These are phyloP conservation scores for Notolepis coatsorum DNA, from an alignment of 2,797 vertebrate species.

Conservation along the genomic window DNA sequence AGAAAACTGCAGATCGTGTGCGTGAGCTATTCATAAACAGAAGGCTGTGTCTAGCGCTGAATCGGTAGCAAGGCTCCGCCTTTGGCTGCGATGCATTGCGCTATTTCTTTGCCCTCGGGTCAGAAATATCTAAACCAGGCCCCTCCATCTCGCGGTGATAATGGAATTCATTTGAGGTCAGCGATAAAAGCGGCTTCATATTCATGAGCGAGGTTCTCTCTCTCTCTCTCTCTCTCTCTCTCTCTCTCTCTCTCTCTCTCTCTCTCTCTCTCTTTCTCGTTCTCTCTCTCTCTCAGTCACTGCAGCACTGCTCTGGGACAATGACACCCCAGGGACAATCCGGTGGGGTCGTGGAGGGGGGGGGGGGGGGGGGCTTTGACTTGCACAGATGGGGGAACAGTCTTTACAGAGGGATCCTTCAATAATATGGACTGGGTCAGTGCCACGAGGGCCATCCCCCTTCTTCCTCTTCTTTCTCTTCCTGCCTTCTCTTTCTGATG, in stretches of 20 bases:
- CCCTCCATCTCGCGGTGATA: slow-evolving; percentile 40
- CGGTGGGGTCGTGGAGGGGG: slow-evolving; percentile 25
- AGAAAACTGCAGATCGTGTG: neutral
- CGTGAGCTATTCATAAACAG: slow-evolving; percentile 3
- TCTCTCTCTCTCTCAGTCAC: neutral
- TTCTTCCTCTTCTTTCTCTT: neutral
- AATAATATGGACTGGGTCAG: slow-evolving; percentile 26
- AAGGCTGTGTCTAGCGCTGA: slow-evolving; percentile 29
- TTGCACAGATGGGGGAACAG: slow-evolving; percentile 54
- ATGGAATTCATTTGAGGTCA: slow-evolving; percentile 61
- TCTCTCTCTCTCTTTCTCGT: neutral
- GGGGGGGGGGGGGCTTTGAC: slow-evolving; percentile 20
- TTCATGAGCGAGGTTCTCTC: slow-evolving; percentile 49
- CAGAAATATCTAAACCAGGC: slow-evolving; percentile 27
- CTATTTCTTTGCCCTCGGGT: slow-evolving; percentile 32
- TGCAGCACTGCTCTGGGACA: slow-evolving; percentile 22
- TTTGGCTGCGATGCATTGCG: slow-evolving; percentile 18
- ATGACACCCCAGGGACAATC: slow-evolving; percentile 57
- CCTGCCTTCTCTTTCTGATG: slow-evolving; percentile 16
- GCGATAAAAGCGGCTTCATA: slow-evolving; percentile 52
- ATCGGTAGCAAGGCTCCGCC: slow-evolving; percentile 27
- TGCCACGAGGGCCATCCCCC: slow-evolving; percentile 4
- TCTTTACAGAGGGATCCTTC: slow-evolving; percentile 19
- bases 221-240: neutral
- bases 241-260: neutral